A percentile compares a stretch with the other conserved stretches of the same genome.
phyloP scores from a whole-genome alignment of 2,113 vertebrate species.

The Atlantisia rogersi region DNA sequence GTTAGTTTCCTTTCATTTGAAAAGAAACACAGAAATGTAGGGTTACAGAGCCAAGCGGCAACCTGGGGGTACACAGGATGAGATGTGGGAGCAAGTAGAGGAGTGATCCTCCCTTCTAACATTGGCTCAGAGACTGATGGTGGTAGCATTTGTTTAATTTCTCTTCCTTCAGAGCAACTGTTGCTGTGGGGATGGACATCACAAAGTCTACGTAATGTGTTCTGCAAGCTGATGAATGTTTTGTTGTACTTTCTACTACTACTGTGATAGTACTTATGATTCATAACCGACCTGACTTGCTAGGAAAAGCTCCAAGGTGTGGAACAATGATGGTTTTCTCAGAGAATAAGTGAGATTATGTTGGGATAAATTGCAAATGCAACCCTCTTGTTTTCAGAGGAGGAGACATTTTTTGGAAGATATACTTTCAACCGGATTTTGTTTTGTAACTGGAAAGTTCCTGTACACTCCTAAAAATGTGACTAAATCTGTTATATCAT shows the following conservation, averaged over 20 bases:
- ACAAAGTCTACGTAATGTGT: background rate
- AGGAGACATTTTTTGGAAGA: background rate
- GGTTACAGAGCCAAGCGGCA: background rate
- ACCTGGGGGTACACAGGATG: background rate
- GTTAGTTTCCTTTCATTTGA: background rate
- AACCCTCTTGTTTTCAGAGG: background rate
- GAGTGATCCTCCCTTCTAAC: background rate
- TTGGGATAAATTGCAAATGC: background rate
- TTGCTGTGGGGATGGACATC: background rate
- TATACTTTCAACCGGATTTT: background rate
- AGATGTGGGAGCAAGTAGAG: background rate
- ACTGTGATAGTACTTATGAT: background rate
- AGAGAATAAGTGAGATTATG: background rate
- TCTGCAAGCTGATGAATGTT: background rate
- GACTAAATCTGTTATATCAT: background rate
- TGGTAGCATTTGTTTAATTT: background rate
- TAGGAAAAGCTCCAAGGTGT: background rate
- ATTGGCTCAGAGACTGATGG: background rate
- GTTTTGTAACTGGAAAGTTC: background rate
- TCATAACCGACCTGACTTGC: background rate
- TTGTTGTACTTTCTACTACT: background rate
- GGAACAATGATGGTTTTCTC: background rate
- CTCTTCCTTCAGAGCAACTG: background rate
- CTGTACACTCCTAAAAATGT: background rate
- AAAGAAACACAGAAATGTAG: background rate